phyloP scores from a whole-genome alignment of 2,888 invertebrate species.

The Chrysolina haemoptera region DNA sequence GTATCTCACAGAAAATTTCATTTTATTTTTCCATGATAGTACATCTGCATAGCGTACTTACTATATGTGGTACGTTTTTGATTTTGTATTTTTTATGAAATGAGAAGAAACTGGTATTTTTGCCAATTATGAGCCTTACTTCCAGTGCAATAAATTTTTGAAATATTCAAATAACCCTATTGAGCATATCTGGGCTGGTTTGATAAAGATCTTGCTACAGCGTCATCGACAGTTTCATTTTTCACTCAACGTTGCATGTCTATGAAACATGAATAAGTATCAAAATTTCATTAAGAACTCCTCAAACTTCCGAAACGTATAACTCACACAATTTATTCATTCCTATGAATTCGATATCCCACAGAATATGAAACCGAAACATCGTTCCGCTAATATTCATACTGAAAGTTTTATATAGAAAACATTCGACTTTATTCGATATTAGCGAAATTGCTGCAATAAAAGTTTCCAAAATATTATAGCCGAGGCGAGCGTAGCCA shows the following conservation, averaged over 20 bases:
- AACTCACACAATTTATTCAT: neutral
- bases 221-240: neutral
- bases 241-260: conserved; percentile 6
- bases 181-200: neutral
- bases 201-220: neutral
- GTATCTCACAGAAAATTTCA: too few relatives aligned
- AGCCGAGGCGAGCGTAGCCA: conserved; percentile 51
- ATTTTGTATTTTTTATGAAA: too few relatives aligned
- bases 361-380: conserved; percentile 33
- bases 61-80: too few relatives aligned
- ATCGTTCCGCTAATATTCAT: conserved; percentile 43
- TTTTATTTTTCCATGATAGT: too few relatives aligned
- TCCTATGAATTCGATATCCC: conserved; percentile 24
- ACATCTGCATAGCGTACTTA: too few relatives aligned
- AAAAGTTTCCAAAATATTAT: conserved; percentile 72
- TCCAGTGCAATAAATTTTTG: neutral
- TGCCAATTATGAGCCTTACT: too few relatives aligned
- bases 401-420: conserved; percentile 48
- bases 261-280: neutral
- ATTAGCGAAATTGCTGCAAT: conserved; percentile 72
- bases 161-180: neutral
- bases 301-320: conserved; percentile 13
- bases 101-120: too few relatives aligned
- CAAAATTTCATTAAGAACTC: conserved; percentile 6
- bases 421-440: conserved; percentile 62